phyloP scores from a whole-genome alignment of 37 sponge, comb jelly and placozoan species.

The Cladorhizidae sp. region DNA sequence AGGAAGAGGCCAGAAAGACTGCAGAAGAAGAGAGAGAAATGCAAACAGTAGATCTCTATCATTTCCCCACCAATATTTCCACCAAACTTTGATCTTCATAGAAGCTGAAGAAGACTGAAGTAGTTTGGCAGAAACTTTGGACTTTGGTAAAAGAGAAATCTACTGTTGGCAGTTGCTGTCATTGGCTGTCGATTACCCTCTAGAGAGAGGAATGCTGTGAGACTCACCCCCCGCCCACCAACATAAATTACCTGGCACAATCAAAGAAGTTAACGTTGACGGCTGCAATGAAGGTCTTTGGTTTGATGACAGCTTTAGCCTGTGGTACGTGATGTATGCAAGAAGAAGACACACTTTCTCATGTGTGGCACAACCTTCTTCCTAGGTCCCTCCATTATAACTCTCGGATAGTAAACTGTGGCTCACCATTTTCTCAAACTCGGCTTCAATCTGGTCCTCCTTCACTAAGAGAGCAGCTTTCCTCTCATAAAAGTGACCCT shows the following conservation, averaged over 20 bases:
- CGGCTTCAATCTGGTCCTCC: conserved; percentile 82
- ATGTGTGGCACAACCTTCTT: too few species aligned
- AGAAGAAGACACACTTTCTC: too few species aligned
- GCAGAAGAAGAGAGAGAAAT: not conserved
- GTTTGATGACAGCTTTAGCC: conserved; percentile 58
- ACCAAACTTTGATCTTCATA: too few species aligned
- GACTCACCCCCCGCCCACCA: not conserved
- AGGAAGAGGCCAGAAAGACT: too few species aligned
- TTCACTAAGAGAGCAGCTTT: conserved; percentile 66
- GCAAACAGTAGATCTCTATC: too few species aligned
- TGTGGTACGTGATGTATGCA: conserved; percentile 4
- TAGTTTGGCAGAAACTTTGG: too few species aligned
- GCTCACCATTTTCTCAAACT: conserved; percentile 71
- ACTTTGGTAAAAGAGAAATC: too few species aligned
- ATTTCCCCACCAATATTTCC: too few species aligned
- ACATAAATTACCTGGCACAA: conserved; percentile 61
- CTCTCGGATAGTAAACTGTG: not conserved
- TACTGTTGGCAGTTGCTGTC: too few species aligned
- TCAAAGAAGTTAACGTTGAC: conserved; percentile 70
- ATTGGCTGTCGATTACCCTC: too few species aligned
- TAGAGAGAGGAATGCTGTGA: not conserved
- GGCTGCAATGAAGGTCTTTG: conserved; percentile 55
- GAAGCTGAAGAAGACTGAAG: too few species aligned
- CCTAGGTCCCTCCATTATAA: not conserved
- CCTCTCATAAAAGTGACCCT: conserved; percentile 68